These are phyloP conservation scores for Coptotermes formosanus DNA, from an alignment of 1,140 invertebrate genomes.

Conservation along the genomic window DNA sequence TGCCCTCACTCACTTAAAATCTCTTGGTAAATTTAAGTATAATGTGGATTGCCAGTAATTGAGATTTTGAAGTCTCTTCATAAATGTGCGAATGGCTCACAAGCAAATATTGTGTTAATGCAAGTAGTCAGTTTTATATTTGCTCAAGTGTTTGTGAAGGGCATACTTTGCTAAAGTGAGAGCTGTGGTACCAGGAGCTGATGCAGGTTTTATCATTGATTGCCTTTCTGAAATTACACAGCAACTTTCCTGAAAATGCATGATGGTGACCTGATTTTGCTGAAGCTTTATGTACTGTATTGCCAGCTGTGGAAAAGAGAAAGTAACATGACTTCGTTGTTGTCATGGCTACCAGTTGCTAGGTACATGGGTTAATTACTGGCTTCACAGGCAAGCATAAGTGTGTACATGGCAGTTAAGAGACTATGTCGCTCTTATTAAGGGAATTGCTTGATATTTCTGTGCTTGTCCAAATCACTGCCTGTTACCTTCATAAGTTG, in stretches of 20 bases:
- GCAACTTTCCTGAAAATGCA: constrained; percentile 18
- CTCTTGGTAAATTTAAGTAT: no score
- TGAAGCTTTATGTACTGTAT: neutral
- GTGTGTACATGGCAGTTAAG: neutral
- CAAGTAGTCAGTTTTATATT: no score
- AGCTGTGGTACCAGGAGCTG: neutral
- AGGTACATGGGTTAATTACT: neutral
- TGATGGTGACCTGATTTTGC: constrained; percentile 26
- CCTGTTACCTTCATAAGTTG: no score
- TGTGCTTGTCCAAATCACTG: no score
- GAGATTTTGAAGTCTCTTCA: no score
- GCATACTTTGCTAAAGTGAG: no score
- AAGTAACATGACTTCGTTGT: neutral
- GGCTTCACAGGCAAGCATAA: neutral
- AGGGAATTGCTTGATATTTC: neutral
- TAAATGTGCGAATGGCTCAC: no score
- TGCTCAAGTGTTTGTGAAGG: no score
- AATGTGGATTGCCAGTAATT: no score
- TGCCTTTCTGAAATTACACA: neutral
- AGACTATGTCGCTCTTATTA: neutral
- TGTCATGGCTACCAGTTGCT: neutral
- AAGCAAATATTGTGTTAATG: no score
- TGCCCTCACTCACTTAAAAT: no score
- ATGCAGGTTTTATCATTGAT: neutral
- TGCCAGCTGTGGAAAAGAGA: constrained; percentile 27